A percentile compares a stretch with the other conserved stretches of the same genome.
These are phyloP conservation scores for Eurosta solidaginis DNA, from an alignment of 1,140 invertebrate genomes.

Conservation along the genomic window DNA sequence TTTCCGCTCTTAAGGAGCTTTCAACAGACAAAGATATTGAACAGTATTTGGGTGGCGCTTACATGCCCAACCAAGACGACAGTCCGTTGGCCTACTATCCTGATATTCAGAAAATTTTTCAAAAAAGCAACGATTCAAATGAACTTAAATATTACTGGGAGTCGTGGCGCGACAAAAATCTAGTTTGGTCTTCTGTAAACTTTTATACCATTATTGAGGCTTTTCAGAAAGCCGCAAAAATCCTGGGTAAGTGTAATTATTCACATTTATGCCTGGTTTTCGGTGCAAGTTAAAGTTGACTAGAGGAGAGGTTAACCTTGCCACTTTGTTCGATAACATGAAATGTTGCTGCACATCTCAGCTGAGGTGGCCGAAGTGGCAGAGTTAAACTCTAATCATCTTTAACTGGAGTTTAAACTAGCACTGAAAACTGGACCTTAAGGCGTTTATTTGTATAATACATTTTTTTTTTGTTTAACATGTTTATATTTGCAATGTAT, in stretches of 20 bases:
- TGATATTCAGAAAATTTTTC: conserved; percentile 53
- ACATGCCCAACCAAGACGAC: conserved; percentile 52
- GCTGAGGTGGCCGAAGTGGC: too few species aligned
- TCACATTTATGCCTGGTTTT: too few species aligned
- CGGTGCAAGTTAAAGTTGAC: too few species aligned
- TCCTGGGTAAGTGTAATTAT: conserved; percentile 42
- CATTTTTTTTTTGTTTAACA: too few species aligned
- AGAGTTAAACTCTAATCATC: too few species aligned
- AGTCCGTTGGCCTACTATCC: conserved; percentile 51
- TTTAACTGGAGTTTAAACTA: too few species aligned
- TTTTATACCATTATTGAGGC: conserved; percentile 54
- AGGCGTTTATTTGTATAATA: too few species aligned
- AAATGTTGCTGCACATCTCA: too few species aligned
- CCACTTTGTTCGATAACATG: too few species aligned
- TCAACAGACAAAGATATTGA: conserved; percentile 57
- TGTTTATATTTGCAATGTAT: too few species aligned
- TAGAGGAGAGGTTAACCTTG: too few species aligned
- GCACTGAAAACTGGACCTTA: too few species aligned
- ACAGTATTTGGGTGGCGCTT: conserved; percentile 50
- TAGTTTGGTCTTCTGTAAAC: conserved; percentile 51
- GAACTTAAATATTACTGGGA: conserved; percentile 57
- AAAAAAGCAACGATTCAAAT: conserved; percentile 45
- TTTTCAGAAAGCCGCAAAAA: conserved; percentile 47
- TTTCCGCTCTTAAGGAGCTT: conserved; percentile 46
- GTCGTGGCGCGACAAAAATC: conserved; percentile 53